Evolutionary conservation across 1,140 invertebrate genomes (phyloP), one percentile per base, ranked within the genome.

Genomic region (Theocolax elegans): DNA sequence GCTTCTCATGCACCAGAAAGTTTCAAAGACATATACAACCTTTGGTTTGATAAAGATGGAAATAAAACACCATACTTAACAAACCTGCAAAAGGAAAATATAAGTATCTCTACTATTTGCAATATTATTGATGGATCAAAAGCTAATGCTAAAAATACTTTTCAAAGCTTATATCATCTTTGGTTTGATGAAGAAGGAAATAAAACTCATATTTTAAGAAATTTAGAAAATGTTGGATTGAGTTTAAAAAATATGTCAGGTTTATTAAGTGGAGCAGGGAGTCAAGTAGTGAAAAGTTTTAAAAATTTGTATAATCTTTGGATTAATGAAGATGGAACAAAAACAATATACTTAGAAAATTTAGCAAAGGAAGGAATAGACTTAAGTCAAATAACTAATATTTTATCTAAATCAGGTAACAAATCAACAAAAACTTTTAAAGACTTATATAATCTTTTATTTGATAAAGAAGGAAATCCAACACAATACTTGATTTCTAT

Each of bases 141-240:
- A 49, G 7, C 53, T n/a, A 73, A 72, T 23, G 64, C 72, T 51
- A 13, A 46, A 19, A 48, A 63, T 42, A 67, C 66, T 21, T 76
- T 76, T 49, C 62, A 75, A 70, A 65, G 76, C 15, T 69, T 76
- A 53, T 71, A 76, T 60, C 63, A 76, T 66, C 42, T 78, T 59
- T 80, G 64, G 69, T 78, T 80, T 67, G 71, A 76, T 67, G 38
- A 67, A 62, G 21, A 75, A n/a, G 74, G 71, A 40, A 72, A 75
- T 59, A 68, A 69, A 74, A 78, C 73, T 15, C 46, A 74, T 31
- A 64, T 74, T 62, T 64, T 78, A 29, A 51, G 38, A 58, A 63
- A 29, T 64, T 21, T 69, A 8, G 46, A 53, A 42, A 38, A 44
- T 1, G 17, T 67, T 17, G 29, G 25, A 25, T 58, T 73, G 3